These are phyloP conservation scores for Cyanistes caeruleus DNA, from an alignment of 2,113 vertebrate genomes.

Conservation along the genomic window DNA sequence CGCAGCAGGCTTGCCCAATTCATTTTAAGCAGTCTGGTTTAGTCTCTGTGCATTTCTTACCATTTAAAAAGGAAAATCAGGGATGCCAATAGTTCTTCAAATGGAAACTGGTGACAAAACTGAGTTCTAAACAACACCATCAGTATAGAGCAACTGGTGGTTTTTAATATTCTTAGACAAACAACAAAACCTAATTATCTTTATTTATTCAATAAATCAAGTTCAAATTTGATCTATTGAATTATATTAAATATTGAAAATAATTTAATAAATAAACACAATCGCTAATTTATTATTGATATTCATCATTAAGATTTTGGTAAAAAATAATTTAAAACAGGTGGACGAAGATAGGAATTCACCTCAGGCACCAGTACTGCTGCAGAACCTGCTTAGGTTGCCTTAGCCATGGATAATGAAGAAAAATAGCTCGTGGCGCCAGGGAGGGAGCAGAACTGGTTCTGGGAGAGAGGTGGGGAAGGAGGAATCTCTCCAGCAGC, in stretches of 20 bases:
- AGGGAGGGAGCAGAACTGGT: not conserved
- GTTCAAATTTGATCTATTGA: slow-evolving; percentile 72
- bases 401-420: not conserved
- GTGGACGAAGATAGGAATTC: not conserved
- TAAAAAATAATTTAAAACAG: slow-evolving; percentile 42
- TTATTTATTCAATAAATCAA: slow-evolving; percentile 58
- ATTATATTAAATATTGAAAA: slow-evolving; percentile 75
- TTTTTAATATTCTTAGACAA: slow-evolving; percentile 65
- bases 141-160: slow-evolving; percentile 20
- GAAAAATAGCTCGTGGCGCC: not conserved
- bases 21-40: not conserved
- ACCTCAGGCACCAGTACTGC: not conserved
- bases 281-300: slow-evolving; percentile 68
- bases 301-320: slow-evolving; percentile 29
- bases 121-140: slow-evolving; percentile 12
- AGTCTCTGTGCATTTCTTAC: not conserved
- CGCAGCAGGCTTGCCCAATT: not conserved
- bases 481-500: not conserved
- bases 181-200: slow-evolving; percentile 51
- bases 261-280: slow-evolving; percentile 65
- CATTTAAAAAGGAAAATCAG: not conserved
- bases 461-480: too few relatives aligned
- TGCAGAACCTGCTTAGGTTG: not conserved
- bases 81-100: not conserved
- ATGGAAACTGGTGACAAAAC: not conserved